Evolutionary conservation across 2,888 invertebrate species (phyloP).

Genomic region (Eupsilia transversa): DNA sequence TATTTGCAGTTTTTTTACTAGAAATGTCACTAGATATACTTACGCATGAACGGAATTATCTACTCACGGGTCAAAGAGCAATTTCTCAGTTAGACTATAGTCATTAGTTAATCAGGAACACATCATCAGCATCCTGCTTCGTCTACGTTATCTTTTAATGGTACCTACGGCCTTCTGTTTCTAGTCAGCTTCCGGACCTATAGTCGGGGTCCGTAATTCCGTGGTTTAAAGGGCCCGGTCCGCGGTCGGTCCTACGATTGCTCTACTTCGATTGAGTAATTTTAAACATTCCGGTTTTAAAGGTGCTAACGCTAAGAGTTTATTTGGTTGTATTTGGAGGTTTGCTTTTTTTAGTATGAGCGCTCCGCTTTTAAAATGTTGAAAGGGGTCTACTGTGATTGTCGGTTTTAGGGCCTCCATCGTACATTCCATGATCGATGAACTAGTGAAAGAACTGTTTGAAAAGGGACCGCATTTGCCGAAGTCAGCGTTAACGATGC

Average conservation of each 20-base stretch:
- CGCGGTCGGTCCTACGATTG: constrained; percentile 1
- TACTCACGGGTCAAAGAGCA: constrained; percentile 62
- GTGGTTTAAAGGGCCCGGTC: constrained; percentile 10
- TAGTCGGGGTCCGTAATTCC: neutral
- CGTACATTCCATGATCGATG: neutral
- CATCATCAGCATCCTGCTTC: constrained; percentile 69
- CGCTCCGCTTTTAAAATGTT: neutral
- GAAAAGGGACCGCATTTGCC: neutral
- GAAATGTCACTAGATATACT: constrained; percentile 10
- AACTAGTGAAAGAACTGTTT: neutral
- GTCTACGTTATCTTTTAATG: constrained; percentile 48
- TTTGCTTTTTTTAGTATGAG: neutral
- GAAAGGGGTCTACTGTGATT: neutral
- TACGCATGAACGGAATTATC: constrained; percentile 33
- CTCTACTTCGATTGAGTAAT: neutral
- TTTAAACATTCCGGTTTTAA: constrained; percentile 18
- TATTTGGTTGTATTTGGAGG: too few species aligned
- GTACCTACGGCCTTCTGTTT: constrained; percentile 46
- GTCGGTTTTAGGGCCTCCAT: neutral
- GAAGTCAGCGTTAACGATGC: neutral
- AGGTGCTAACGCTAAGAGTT: too few species aligned
- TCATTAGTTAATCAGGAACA: constrained; percentile 72
- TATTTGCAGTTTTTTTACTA: constrained; percentile 14
- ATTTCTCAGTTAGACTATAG: constrained; percentile 66
- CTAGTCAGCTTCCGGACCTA: constrained; percentile 15